These are phyloP conservation scores for Dipodomys merriami DNA, from an alignment of 2,113 vertebrate genomes.

Conservation along the genomic window DNA sequence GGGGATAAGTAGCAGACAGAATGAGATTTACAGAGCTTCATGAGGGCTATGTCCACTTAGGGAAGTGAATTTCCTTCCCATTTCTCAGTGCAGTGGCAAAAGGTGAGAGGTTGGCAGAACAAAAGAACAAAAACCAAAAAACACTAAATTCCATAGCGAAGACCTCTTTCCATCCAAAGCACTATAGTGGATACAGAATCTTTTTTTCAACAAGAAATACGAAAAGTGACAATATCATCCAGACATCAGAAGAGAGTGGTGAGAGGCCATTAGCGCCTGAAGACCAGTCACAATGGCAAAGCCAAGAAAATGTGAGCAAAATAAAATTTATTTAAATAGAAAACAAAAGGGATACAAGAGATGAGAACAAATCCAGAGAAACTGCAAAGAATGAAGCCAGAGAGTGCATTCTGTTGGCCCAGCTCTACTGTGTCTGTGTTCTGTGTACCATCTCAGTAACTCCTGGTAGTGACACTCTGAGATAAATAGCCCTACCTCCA, in stretches of 20 bases:
- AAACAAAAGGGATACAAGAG: neutral
- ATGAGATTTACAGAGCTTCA: neutral
- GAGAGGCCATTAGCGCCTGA: neutral
- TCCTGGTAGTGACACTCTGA: neutral
- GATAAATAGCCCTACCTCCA: neutral
- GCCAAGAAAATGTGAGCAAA: neutral
- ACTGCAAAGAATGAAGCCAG: neutral
- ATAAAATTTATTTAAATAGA: too few species aligned
- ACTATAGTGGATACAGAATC: constrained; percentile 16
- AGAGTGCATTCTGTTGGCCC: neutral
- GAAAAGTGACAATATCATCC: constrained; percentile 54
- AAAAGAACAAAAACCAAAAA: neutral
- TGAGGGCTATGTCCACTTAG: neutral
- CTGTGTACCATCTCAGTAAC: neutral
- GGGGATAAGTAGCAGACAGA: neutral
- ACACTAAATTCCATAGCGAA: constrained; percentile 25
- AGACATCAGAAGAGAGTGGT: neutral
- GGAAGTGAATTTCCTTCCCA: neutral
- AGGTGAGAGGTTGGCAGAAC: neutral
- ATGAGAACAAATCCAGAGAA: neutral
- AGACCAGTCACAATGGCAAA: neutral
- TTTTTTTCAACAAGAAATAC: constrained; percentile 51
- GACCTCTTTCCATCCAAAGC: constrained; percentile 42
- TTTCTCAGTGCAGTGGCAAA: constrained; percentile 6
- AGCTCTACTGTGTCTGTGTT: neutral